phyloP scores from a whole-genome alignment of 2,797 vertebrate species.

The Huso huso region DNA sequence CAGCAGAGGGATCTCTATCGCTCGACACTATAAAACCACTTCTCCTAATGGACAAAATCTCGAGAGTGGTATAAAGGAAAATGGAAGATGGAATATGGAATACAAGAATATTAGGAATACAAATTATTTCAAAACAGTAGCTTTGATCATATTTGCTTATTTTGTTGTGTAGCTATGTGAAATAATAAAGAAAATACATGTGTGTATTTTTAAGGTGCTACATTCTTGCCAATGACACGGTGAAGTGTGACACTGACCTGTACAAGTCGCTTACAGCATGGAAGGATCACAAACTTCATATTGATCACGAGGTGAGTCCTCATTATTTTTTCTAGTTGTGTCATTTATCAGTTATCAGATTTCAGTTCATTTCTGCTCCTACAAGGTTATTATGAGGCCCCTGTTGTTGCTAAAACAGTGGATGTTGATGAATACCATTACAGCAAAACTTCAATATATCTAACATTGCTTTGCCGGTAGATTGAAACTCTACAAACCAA shows the following conservation, averaged over 20 bases:
- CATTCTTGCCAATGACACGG: slow-evolving; percentile 78
- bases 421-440: too few species aligned
- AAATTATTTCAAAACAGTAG: too few species aligned
- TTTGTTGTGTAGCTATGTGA: too few species aligned
- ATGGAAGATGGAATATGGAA: too few species aligned
- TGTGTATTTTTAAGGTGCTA: slow-evolving; percentile 62
- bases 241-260: slow-evolving; percentile 79
- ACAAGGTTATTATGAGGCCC: neutral
- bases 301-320: slow-evolving; percentile 81
- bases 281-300: slow-evolving; percentile 95
- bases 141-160: too few species aligned
- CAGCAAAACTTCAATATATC: neutral
- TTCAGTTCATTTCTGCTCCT: neutral
- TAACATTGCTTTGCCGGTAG: slow-evolving; percentile 41
- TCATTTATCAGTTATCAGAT: neutral
- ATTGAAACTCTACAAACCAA: slow-evolving; percentile 95
- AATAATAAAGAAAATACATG: too few species aligned
- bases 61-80: too few species aligned
- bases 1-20: too few species aligned
- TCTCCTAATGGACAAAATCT: too few species aligned
- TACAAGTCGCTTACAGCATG: slow-evolving; percentile 90
- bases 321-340: neutral
- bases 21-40: too few species aligned
- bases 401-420: too few species aligned
- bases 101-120: too few species aligned